These are phyloP conservation scores for Lasioglossum morio DNA, from an alignment of 2,888 invertebrate species.

Conservation along the genomic window DNA sequence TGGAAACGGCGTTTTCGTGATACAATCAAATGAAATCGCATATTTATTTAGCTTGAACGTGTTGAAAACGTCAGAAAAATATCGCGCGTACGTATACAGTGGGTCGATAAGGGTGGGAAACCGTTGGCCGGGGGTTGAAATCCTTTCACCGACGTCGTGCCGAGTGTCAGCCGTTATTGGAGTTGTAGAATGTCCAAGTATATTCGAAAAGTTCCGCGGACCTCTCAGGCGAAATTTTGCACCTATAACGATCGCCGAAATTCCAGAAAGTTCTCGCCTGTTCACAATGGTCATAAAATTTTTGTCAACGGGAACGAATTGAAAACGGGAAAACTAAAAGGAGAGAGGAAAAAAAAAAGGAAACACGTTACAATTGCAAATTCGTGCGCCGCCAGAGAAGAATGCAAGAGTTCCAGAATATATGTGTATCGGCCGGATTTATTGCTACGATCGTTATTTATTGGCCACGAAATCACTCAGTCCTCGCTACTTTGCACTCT, in stretches of 20 bases:
- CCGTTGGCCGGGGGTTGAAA: conserved; percentile 55
- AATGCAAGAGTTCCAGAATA: conserved; percentile 11
- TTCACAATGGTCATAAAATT: conserved; percentile 51
- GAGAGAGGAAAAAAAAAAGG: not conserved
- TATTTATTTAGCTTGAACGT: conserved; percentile 27
- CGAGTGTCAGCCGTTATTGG: conserved; percentile 62
- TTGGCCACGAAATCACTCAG: conserved; percentile 2
- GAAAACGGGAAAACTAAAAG: not conserved
- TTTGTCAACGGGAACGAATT: not conserved
- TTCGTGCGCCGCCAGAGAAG: not conserved
- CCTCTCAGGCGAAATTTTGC: conserved; percentile 45
- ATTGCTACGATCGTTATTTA: conserved; percentile 49
- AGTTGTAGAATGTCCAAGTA: conserved; percentile 65
- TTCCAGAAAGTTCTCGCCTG: conserved; percentile 23
- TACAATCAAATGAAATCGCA: conserved; percentile 23
- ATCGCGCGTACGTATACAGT: conserved; percentile 46
- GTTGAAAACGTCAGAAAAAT: conserved; percentile 54
- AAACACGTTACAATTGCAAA: not conserved
- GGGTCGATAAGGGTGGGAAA: conserved; percentile 57
- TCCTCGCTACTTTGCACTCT: not conserved
- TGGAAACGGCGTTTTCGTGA: conserved; percentile 12
- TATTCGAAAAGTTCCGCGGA: conserved; percentile 48
- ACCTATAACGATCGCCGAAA: conserved; percentile 42
- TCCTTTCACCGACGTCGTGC: conserved; percentile 50
- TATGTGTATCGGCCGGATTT: conserved; percentile 24